phyloP scores from a whole-genome alignment of 1,140 invertebrate genomes.

The Hormaphis cornu region DNA sequence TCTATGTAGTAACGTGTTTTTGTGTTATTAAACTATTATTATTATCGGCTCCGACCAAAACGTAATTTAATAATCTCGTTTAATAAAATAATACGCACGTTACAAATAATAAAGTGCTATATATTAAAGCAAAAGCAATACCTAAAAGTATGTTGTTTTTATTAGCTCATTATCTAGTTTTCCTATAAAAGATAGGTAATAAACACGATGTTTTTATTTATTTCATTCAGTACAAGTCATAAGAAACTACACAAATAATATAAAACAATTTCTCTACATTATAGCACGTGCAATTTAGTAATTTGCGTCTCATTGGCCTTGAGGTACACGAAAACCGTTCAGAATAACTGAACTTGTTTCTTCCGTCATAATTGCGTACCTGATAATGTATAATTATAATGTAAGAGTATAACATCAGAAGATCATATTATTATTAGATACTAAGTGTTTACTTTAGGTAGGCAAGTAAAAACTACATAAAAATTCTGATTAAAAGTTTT shows the following conservation, averaged over 20 bases:
- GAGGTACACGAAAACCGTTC: conserved; percentile 16
- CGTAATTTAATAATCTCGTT: conserved; percentile 19
- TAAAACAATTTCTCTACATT: conserved; percentile 23
- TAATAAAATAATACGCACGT: conserved; percentile 14
- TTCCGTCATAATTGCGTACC: background rate
- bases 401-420: too few relatives aligned
- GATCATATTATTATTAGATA: too few relatives aligned
- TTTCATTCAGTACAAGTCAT: background rate
- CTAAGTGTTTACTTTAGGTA: too few relatives aligned
- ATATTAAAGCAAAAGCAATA: background rate
- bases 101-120: background rate
- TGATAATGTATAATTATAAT: background rate
- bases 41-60: conserved; percentile 4
- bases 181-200: background rate
- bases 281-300: background rate
- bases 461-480: too few relatives aligned
- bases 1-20: too few relatives aligned
- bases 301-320: conserved; percentile 1
- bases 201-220: conserved; percentile 3
- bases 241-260: background rate
- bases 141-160: conserved; percentile 8
- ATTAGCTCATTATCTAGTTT: conserved; percentile 6
- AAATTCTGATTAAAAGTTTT: too few relatives aligned
- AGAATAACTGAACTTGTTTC: background rate
- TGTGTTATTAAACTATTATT: too few relatives aligned